Base-by-base conservation (phyloP, 2,113 vertebrate species). In the Melospiza georgiana region DNA sequence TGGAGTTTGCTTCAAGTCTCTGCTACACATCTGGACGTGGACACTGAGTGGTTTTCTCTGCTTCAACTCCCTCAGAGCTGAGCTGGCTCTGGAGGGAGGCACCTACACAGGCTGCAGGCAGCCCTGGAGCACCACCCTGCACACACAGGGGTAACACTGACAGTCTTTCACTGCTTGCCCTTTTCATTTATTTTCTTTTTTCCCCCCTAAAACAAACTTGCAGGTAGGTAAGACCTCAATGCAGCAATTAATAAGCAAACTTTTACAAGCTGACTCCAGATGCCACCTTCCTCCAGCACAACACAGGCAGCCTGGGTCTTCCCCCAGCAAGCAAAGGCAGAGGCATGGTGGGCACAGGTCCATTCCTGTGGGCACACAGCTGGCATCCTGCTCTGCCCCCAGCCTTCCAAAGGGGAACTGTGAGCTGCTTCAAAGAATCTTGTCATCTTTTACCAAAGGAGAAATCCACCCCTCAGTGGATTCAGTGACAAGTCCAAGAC, bases 381-480 rank as follows among this genome's bases (percentile, higher is more conserved):
- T 87, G 93, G 91, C 85, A 16, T 63, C 86, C 77, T 81, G 95
- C 77, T 94, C 83, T 91, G 96, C 48, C 71, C 71, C 73, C 41
- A 5, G 46, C 52, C 88, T 79, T 81, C 69, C 93, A n/a, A 75
- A 84, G 48, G 68, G 51, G 76, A 88, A 44, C 67, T n/a, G 79
- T 80, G 83, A 76, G 93, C 84, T 82, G 89, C 83, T 95, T 52
- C 73, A 92, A 90, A 96, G 65, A 86, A 74, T 92, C 90, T 78
- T 81, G 83, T 84, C 80, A 92, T 94, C 92, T 89, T 79, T 78
- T 59, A 87, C 79, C 75, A 63, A 90, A 91, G 87, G 61, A 10
- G 7, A 95, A 96, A 94, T 67, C 89, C 85, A 92, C 39, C 74
- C 78, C 55, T 89, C 76, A 35, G 35, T 15, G 39, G 92, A 86